These are phyloP conservation scores for Clarias fuscus DNA, from an alignment of 2,797 vertebrate genomes.

Conservation along the genomic window DNA sequence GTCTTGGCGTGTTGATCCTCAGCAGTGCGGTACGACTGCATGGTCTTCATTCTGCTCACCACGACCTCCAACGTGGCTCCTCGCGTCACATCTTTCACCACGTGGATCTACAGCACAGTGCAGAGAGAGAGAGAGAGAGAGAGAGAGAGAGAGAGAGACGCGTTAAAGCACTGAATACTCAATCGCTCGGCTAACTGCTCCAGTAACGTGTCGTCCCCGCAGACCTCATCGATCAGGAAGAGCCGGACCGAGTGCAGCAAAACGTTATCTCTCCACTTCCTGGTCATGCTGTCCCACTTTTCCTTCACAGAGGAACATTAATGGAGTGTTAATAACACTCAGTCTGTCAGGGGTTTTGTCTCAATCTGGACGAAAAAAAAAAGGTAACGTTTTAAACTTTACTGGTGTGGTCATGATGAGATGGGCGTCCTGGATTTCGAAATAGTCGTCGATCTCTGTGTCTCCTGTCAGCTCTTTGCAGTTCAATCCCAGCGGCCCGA, in stretches of 20 bases:
- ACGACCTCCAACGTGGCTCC: constrained; percentile 96
- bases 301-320: constrained; percentile 74
- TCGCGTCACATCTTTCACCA: constrained; percentile 90
- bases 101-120: constrained; percentile 79
- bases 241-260: constrained; percentile 89
- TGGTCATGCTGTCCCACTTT: constrained; percentile 99
- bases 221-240: constrained; percentile 92
- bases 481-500: constrained; percentile 87
- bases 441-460: constrained; percentile 93
- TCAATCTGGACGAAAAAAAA: neutral
- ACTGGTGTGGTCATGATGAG: constrained; percentile 97
- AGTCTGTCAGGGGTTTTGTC: neutral
- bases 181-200: too few relatives aligned
- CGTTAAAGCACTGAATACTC: neutral
- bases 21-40: constrained; percentile 74
- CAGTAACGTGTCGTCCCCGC: neutral
- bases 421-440: constrained; percentile 94
- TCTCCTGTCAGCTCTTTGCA: constrained; percentile 98
- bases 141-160: neutral
- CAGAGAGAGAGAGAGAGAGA: neutral
- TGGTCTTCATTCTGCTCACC: constrained; percentile 96
- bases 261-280: constrained; percentile 93
- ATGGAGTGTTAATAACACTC: constrained; percentile 1
- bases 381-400: constrained; percentile 62
- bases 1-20: constrained; percentile 65